Percentiles rank a stretch among this genome's conserved stretches.
These are phyloP conservation scores for Chlorops oryzae DNA, from an alignment of 1,140 invertebrate genomes.

Conservation along the genomic window DNA sequence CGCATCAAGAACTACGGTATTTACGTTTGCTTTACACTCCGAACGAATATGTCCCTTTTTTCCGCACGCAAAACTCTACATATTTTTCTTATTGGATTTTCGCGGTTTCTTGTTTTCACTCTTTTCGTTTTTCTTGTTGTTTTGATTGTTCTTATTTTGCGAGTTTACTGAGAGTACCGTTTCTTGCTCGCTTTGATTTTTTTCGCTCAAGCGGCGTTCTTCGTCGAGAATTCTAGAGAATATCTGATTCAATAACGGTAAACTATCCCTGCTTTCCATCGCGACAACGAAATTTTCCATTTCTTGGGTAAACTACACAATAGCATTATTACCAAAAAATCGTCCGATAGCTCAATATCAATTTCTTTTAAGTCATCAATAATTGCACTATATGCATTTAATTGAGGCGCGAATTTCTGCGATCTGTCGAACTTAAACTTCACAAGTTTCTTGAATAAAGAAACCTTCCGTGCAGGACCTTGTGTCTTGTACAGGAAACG, in stretches of 20 bases:
- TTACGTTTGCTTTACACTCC: too few relatives aligned
- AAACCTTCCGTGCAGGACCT: neutral
- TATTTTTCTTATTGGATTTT: too few relatives aligned
- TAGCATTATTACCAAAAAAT: neutral
- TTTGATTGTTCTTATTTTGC: too few relatives aligned
- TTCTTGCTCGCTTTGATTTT: too few relatives aligned
- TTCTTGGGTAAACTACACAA: neutral
- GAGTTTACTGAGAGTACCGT: too few relatives aligned
- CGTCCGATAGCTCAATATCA: neutral
- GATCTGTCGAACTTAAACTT: neutral
- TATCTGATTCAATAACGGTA: neutral
- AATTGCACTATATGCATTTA: neutral
- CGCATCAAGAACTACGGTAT: too few relatives aligned
- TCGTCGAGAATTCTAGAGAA: neutral
- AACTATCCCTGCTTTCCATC: slow-evolving; percentile 3
- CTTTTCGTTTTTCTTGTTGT: too few relatives aligned
- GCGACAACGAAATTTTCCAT: slow-evolving; percentile 2
- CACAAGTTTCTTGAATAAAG: neutral
- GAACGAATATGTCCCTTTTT: too few relatives aligned
- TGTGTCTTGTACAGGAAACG: neutral
- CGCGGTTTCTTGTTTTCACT: too few relatives aligned
- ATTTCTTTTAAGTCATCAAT: neutral
- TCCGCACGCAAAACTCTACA: too few relatives aligned
- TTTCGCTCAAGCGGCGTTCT: neutral
- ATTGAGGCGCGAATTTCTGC: neutral